Percentiles rank a stretch among this genome's conserved stretches.
phyloP scores from a whole-genome alignment of 2,888 invertebrate species.

The Phyto melanocephala region DNA sequence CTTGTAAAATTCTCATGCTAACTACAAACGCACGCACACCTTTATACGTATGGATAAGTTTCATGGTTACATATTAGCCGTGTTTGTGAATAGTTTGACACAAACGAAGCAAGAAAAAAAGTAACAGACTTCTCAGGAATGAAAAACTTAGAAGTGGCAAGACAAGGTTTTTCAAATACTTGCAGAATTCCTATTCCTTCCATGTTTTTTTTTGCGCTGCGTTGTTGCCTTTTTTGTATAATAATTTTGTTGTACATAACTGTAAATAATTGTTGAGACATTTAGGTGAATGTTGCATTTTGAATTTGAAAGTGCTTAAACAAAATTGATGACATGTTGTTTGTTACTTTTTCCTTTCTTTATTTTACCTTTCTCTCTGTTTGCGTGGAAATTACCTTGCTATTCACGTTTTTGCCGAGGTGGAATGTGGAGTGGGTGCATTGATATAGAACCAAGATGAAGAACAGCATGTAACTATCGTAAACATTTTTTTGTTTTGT shows the following conservation, averaged over 20 bases:
- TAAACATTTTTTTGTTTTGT: too few species aligned
- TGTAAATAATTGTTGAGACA: slow-evolving; percentile 36
- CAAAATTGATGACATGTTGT: slow-evolving; percentile 25
- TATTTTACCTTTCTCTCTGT: too few species aligned
- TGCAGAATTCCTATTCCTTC: neutral
- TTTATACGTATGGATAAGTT: too few species aligned
- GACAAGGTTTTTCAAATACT: slow-evolving; percentile 39
- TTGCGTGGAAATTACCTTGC: neutral
- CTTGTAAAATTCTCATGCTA: neutral
- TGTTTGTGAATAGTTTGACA: slow-evolving; percentile 13
- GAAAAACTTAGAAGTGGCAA: slow-evolving; percentile 42
- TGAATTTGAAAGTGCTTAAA: slow-evolving; percentile 7
- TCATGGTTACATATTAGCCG: neutral
- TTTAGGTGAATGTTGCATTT: slow-evolving; percentile 22
- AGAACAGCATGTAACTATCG: too few species aligned
- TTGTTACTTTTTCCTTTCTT: neutral
- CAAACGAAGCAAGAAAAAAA: neutral
- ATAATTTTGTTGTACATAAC: slow-evolving; percentile 22
- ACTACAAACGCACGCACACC: neutral
- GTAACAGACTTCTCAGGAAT: neutral
- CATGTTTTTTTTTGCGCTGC: neutral
- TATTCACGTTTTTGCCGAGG: neutral
- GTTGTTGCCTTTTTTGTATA: neutral
- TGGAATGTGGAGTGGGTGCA: neutral
- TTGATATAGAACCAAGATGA: neutral